Conservation (phyloP, 2,888 invertebrate genomes). For the Rhogogaster chlorosoma region DNA sequence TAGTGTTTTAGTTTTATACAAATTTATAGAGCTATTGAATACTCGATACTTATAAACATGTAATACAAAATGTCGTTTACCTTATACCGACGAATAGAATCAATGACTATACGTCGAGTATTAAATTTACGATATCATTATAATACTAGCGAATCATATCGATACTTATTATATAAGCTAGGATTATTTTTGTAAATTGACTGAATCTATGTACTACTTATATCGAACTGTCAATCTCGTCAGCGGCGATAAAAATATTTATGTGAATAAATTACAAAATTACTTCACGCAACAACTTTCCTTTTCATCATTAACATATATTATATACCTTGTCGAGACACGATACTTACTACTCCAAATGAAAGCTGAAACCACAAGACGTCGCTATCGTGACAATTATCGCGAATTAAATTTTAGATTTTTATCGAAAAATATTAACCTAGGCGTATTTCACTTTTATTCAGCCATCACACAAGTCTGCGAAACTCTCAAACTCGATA, state of each 20-base stretch:
- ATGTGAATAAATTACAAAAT: conserved; percentile 32
- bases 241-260: conserved; percentile 36
- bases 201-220: conserved; percentile 35
- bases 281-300: conserved; percentile 31
- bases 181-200: conserved; percentile 44
- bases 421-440: not conserved
- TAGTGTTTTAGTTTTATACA: conserved; percentile 27
- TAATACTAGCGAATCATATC: not conserved
- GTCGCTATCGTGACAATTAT: not conserved
- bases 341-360: not conserved
- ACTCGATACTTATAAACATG: not conserved
- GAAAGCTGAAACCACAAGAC: not conserved
- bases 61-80: conserved; percentile 11
- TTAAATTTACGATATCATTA: conserved; percentile 18
- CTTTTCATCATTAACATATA: not conserved
- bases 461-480: not conserved
- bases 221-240: conserved; percentile 37
- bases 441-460: not conserved
- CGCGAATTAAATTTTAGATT: not conserved
- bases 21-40: conserved; percentile 17
- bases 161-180: conserved; percentile 24
- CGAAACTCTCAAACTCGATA: not conserved
- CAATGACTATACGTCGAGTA: conserved; percentile 10
- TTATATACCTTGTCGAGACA: not conserved
- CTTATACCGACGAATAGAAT: conserved; percentile 33